These are phyloP conservation scores for Caradrina kadenii DNA, from an alignment of 2,888 invertebrate species.

Conservation along the genomic window DNA sequence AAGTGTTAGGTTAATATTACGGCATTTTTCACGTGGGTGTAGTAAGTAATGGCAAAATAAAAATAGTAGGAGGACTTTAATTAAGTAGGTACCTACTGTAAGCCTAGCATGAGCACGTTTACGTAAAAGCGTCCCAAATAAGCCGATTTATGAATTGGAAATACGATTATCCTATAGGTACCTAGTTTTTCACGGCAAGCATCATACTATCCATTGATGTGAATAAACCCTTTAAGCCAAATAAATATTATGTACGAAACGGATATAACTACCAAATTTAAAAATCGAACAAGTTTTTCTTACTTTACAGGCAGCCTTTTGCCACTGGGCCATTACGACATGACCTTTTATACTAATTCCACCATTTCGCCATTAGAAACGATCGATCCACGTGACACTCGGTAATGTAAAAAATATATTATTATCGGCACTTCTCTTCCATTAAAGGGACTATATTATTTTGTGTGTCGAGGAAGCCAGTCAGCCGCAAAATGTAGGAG, in stretches of 20 bases:
- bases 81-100: neutral
- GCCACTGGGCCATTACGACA: no score
- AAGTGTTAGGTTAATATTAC: neutral
- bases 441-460: slow-evolving; percentile 41
- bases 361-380: neutral
- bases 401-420: slow-evolving; percentile 19
- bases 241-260: no score
- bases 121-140: no score
- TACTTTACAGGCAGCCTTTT: no score
- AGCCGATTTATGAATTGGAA: no score
- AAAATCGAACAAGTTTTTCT: no score
- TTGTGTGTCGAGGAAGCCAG: slow-evolving; percentile 55
- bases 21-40: neutral
- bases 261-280: no score
- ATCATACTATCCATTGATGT: no score
- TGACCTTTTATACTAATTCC: neutral
- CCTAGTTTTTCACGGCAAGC: no score
- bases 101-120: no score
- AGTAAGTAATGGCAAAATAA: neutral
- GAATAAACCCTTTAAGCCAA: no score
- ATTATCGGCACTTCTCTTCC: slow-evolving; percentile 14
- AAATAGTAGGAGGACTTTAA: neutral
- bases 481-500: slow-evolving; percentile 46
- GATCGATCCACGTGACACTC: neutral
- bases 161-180: no score